Evolutionary conservation across 2,113 vertebrate species (phyloP).

Genomic region (Atherinomorus stipes): DNA sequence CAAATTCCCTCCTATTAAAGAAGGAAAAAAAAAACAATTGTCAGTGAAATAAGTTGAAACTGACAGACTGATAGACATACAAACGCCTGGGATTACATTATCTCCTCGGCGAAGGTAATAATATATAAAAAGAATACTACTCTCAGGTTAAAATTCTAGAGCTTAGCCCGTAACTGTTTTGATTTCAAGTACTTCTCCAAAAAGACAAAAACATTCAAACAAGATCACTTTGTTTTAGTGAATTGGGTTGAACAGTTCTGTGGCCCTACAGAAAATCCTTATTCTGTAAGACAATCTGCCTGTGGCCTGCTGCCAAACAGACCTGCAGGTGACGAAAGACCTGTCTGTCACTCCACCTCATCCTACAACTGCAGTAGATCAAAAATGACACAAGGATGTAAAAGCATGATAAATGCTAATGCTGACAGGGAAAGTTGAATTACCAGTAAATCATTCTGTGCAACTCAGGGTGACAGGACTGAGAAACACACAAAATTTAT

Average conservation of each 20-base stretch:
- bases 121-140: not conserved
- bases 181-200: not conserved
- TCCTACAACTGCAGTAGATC: conserved; percentile 18
- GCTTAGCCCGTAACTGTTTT: not conserved
- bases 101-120: too few relatives aligned
- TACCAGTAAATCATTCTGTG: not conserved
- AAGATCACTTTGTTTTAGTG: not conserved
- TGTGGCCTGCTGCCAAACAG: conserved; percentile 30
- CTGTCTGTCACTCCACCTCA: conserved; percentile 19
- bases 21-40: too few relatives aligned
- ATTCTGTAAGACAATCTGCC: conserved; percentile 35
- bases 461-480: not conserved
- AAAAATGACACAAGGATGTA: not conserved
- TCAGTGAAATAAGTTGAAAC: too few relatives aligned
- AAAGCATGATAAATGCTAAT: not conserved
- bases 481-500: not conserved
- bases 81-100: too few relatives aligned
- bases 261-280: conserved; percentile 4
- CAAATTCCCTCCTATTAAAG: too few relatives aligned
- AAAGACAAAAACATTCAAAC: not conserved
- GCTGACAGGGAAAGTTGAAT: not conserved
- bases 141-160: not conserved
- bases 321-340: conserved; percentile 25
- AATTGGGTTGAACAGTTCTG: not conserved
- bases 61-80: too few relatives aligned